Base-by-base conservation (phyloP, 2,797 vertebrate species). In the Danio choprae region DNA sequence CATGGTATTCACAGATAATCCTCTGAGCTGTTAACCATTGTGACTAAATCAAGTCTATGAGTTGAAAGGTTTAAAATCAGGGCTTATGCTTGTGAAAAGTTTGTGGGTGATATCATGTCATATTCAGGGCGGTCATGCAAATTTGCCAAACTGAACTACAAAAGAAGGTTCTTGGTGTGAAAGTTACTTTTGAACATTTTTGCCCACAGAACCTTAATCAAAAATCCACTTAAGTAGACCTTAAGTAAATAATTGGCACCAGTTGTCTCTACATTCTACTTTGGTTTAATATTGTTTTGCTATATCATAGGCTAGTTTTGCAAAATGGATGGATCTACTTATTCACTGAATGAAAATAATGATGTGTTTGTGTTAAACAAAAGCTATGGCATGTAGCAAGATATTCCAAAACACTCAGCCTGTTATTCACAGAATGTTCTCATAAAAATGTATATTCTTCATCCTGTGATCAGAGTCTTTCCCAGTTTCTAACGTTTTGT, bases 401-500 rank as follows among this genome's bases (percentile, higher is more conserved):
- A 18, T 38, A 53, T 40, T 18, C 68, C 6, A 0, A 40, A 55
- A 20, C 50, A 55, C 41, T 5, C 36, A 55, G 11, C 41, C 7
- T 55, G 50, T 70, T 55, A 36, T n/a, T 70, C n/a, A 41, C 68
- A 41, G 4, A 55, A 41, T 4, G 44, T 70, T 18, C 65, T 48
- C 8, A 16, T 78, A 13, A 60, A 22, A 67, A 40, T 29, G 29
- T 43, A 40, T 67, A 77, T 72, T 50, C 64, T 48, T 76, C 63
- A 67, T 29, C 8, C n/a, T 38, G 20, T 64, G 46, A 68, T 15
- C 18, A 15, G 41, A 58, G 51, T 29, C 22, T 51, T 41, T 62
- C 6, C 29, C 51, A 69, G 51, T 74, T 44, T 7, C 62, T 56
- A 46, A 36, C 44, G 13, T 60, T 58, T 44, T 81, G 83, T 86